Base-by-base conservation (phyloP, 2,888 invertebrate genomes). In the Uropetala carovei region DNA sequence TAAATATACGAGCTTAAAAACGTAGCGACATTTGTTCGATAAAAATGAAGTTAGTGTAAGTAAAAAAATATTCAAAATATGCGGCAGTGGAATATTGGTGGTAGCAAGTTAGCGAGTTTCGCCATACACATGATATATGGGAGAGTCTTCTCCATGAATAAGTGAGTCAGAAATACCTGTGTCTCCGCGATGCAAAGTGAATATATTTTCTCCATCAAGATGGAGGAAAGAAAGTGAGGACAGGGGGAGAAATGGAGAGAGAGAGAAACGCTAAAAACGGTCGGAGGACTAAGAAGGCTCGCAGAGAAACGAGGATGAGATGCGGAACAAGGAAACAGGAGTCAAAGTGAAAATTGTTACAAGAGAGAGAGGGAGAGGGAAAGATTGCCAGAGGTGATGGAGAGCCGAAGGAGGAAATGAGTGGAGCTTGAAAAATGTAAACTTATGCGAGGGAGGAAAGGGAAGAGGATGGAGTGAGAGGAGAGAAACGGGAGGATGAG, bases 111-210 rank as follows among this genome's bases (percentile, higher is more conserved):
- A 43, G 43, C 43, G 43, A 43, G 43, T 43, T 43, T 43, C 43
- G 43, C 43, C 43, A 43, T 43, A 43, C 43, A 43, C 43, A 56
- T 68, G 30, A 27, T 91, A 58, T 68, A 64, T 92, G 83, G 27
- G 86, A 68, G 75, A 60, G 43, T 58, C 43, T 64, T 58, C 27
- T 4, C 43, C 83, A 43, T 89, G 57, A 56, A 89, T 18, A 84
- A 43, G 3, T 43, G 27, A 8, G 27, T 27, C n/a, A 22, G 30
- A 84, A 84, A 27, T 43, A 43, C 43, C 43, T 43, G 43, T 43
- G 43, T 43, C 43, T 43, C 43, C 43, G 43, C 43, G 43, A 43
- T 43, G 43, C 43, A 43, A 43, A 43, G 3, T 5, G 43, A 43
- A 5, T 3, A 43, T 43, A 43, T 43, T 43, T 60, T 18, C 14